Base-by-base conservation (phyloP, 1,140 invertebrate species). In the Pachyrhynchus sulphureomaculatus region DNA sequence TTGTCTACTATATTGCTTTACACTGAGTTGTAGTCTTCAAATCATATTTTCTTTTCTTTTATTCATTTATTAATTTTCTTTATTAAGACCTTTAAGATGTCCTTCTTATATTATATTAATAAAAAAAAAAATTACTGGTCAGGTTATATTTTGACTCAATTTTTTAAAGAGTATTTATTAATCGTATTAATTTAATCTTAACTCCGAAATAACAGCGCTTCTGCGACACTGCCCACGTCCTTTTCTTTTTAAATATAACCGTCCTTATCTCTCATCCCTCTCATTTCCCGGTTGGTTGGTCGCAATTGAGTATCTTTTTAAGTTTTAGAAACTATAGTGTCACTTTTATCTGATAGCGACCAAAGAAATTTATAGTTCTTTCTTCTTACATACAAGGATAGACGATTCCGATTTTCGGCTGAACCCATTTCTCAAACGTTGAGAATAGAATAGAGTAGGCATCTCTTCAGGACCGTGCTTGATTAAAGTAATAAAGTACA, bases 231-330 rank as follows among this genome's bases (percentile, higher is more conserved):
- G 57, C 47, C 26, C 5, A 20, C 39, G 18, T 13, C 33, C 6
- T 13, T 13, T 51, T 34, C 51, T 51, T 52, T 18, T 39, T 10
- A 12, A 33, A 26, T 49, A 33, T 32, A 21, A 57, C 45, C 17
- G 64, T 68, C 69, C 67, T 68, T 74, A 71, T 74, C 71, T 71
- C 66, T 65, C 17, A 68, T 63, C 68, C 64, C 65, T 66, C 71
- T 73, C 70, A 74, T 74, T 74, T 74, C 71, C 72, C 70, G 71
- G 66, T 69, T 69, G 70, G 71, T 70, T 70, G 72, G 69, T 60
- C 65, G 66, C 72, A 67, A 71, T 72, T 65, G 68, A 72, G 69
- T 71, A 71, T 65, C 68, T 73, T 73, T 73, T 72, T 69, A 72
- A 73, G 67, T 72, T 71, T 69, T 66, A 62, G 69, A 70, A 74